Evolutionary conservation across 2,797 vertebrate genomes (phyloP), one percentile per base, ranked within the genome.

Genomic region (Dromococcyx pavoninus): DNA sequence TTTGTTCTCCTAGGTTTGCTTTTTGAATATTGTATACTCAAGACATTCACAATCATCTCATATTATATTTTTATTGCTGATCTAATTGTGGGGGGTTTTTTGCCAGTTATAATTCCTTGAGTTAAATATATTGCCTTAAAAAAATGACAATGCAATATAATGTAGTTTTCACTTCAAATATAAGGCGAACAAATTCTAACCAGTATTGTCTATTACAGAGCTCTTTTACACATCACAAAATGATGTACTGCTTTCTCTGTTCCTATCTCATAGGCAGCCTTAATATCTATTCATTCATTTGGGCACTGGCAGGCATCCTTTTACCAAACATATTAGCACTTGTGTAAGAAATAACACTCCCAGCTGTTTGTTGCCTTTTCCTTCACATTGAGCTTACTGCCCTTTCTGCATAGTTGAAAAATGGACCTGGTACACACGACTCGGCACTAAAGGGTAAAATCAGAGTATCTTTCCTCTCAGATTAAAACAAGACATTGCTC

Each of bases 331-430:
- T 41, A 71, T 62, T 61, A 25, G 21, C 0, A 2, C 32, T 74
- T 10, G 35, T 74, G 91, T 72, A 77, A 79, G 60, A 91, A 87
- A 56, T 32, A 37, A 87, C 28, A 53, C 37, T 91, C 39, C 39
- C 69, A 94, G 88, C 61, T 89, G 67, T 50, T 53, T 67, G 32
- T 44, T 92, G 75, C 87, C 64, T 87, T 73, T 44, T 82, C 27
- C 21, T 91, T 91, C 87, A 86, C 57, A 85, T 91, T 92, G 48
- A 86, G 50, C 69, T 77, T 86, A 86, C n/a, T 71, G 61, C 53
- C 76, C 44, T 87, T 74, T 79, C 78, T 60, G 46, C 6, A 58
- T 67, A 57, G 57, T 5, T 83, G 53, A 89, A 89, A 95, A 95
- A 91, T 28, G 27, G 39, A 87, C 53, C 21, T 2, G 60, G n/a